These are phyloP conservation scores for Sinocyclocheilus rhinocerous DNA, from an alignment of 2,113 vertebrate genomes.

Conservation along the genomic window DNA sequence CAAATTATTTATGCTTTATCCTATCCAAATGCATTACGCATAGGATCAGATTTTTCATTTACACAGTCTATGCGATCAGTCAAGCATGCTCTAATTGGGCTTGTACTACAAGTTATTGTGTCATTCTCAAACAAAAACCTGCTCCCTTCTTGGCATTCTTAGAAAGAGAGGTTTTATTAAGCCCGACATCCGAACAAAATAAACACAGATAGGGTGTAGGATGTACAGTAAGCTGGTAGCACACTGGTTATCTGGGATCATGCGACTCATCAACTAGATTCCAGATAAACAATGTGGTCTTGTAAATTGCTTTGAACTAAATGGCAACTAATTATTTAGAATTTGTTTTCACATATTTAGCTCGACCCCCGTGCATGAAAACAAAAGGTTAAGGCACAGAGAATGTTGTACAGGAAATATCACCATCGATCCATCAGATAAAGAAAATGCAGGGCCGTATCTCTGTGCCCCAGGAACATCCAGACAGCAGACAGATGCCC, in stretches of 20 bases:
- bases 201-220: background rate
- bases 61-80: conserved; percentile 13
- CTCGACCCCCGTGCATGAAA: background rate
- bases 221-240: background rate
- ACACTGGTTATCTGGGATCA: background rate
- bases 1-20: background rate
- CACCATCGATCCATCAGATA: conserved; percentile 25
- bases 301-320: background rate
- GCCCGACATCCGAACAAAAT: background rate
- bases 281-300: background rate
- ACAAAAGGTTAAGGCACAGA: background rate
- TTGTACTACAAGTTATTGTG: conserved; percentile 17
- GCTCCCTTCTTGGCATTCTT: background rate
- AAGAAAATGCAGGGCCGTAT: conserved; percentile 33
- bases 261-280: background rate
- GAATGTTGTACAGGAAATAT: background rate
- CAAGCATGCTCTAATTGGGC: conserved; percentile 20
- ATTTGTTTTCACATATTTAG: background rate
- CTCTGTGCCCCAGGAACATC: conserved; percentile 28
- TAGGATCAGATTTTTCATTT: background rate
- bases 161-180: conserved; percentile 19
- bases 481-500: conserved; percentile 22
- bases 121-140: background rate
- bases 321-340: background rate
- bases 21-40: background rate